Base-by-base conservation (phyloP, 2,888 invertebrate species). In the Tipula lateralis region DNA sequence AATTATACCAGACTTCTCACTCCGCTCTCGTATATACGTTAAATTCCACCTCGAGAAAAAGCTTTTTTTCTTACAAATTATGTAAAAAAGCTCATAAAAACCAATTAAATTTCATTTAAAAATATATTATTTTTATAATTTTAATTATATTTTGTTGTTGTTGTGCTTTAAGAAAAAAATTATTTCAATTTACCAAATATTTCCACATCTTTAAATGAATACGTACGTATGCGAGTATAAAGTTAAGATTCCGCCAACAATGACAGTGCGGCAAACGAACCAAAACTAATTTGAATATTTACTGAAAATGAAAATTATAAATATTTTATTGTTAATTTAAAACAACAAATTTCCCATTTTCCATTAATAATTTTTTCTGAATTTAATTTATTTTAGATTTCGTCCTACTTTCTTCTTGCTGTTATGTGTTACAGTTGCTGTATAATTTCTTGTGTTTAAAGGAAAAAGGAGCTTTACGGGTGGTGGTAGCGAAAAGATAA, bases 311-410 rank as follows among this genome's bases (percentile, higher is more conserved):
- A 66, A 66, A 66, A 66, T 66, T 66, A 66, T 66, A 66, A 66
- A 66, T 66, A 66, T 66, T 66, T 66, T 24, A 66, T 66, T 66
- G 66, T 66, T 66, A 66, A 66, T 66, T 66, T 66, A 66, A 66
- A 66, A 66, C 66, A 66, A 66, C 24, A 66, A 66, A 66, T 66
- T 24, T 7, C 2, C 9, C 2, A 66, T 66, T 66, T 24, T 66
- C 66, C 66, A 66, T 66, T 24, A 66, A 66, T 66, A 66, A n/a
- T n/a, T 66, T 66, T 24, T 66, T 66, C 24, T 24, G 66, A 66
- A 66, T 66, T 66, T 66, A 66, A 66, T 66, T 66, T 66, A 66
- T 66, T 66, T 24, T 66, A 19, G 36, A 36, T 9, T 36, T 36
- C 9, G 9, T 36, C 9, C 34, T 9, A 9, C 2, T 36, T 12